Evolutionary conservation across 2,888 invertebrate species (phyloP).

Genomic region (Microdon myrmicae): DNA sequence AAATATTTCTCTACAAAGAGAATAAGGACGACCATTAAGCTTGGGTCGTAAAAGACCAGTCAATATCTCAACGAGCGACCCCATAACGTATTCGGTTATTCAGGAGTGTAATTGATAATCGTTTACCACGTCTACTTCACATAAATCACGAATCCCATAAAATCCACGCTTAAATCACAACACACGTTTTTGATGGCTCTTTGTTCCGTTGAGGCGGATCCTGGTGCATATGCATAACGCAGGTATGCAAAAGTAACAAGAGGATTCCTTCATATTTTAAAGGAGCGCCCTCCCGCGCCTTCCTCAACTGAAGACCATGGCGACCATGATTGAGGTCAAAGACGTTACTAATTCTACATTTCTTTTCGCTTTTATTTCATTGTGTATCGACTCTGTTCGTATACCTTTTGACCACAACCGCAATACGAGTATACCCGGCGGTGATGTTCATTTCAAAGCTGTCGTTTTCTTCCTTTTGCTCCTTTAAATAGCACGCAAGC

Average conservation of each 20-base stretch:
- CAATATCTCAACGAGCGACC: slow-evolving; percentile 29
- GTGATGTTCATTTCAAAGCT: neutral
- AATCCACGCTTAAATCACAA: slow-evolving; percentile 46
- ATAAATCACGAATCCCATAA: slow-evolving; percentile 51
- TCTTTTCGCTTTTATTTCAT: slow-evolving; percentile 14
- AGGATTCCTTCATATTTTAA: slow-evolving; percentile 16
- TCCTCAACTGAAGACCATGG: slow-evolving; percentile 4
- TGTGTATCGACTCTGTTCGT: slow-evolving; percentile 27
- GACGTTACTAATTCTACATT: slow-evolving; percentile 48
- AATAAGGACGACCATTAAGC: slow-evolving; percentile 24
- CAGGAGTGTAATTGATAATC: slow-evolving; percentile 46
- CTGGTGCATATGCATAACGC: slow-evolving; percentile 27
- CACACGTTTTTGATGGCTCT: slow-evolving; percentile 36
- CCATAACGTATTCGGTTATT: slow-evolving; percentile 37
- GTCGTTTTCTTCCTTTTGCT: slow-evolving; percentile 23
- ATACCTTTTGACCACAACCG: slow-evolving; percentile 24
- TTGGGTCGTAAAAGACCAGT: slow-evolving; percentile 37
- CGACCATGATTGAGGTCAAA: slow-evolving; percentile 52
- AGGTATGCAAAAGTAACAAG: slow-evolving; percentile 28
- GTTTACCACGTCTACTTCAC: slow-evolving; percentile 47
- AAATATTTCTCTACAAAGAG: neutral
- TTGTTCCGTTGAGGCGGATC: slow-evolving; percentile 3
- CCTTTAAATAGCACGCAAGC: slow-evolving; percentile 28
- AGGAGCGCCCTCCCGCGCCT: slow-evolving; percentile 8
- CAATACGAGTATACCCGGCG: slow-evolving; percentile 27